phyloP scores from a whole-genome alignment of 2,888 invertebrate species.

The Tinea semifulvella region DNA sequence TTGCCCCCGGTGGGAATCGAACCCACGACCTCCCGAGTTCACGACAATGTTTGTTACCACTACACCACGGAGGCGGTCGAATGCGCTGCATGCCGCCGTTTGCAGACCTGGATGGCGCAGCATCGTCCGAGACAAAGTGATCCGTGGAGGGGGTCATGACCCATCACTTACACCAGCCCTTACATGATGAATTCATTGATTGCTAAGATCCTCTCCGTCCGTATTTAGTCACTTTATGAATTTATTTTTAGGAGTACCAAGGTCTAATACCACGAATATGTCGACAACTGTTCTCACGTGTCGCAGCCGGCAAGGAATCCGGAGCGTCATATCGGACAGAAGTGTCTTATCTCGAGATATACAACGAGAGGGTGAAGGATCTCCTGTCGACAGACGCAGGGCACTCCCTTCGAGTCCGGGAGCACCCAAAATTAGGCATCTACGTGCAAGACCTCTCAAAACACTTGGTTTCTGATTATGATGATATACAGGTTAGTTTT shows the following conservation, averaged over 20 bases:
- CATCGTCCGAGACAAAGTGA: too few relatives aligned
- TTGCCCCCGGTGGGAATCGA: too few relatives aligned
- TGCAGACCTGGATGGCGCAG: too few relatives aligned
- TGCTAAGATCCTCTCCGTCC: too few relatives aligned
- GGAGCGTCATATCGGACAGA: slow-evolving; percentile 87
- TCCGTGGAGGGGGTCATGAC: too few relatives aligned
- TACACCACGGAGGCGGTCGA: too few relatives aligned
- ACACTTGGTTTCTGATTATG: slow-evolving; percentile 86
- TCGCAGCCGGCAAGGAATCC: slow-evolving; percentile 81
- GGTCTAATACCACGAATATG: slow-evolving; percentile 89
- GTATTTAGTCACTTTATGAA: too few relatives aligned
- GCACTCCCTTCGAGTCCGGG: slow-evolving; percentile 78
- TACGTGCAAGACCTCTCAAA: slow-evolving; percentile 89
- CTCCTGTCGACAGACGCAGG: slow-evolving; percentile 68
- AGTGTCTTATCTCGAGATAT: slow-evolving; percentile 87
- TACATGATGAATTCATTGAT: too few relatives aligned
- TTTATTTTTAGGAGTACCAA: slow-evolving; percentile 74
- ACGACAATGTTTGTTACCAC: too few relatives aligned
- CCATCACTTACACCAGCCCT: too few relatives aligned
- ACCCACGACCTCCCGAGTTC: too few relatives aligned
- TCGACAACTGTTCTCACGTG: slow-evolving; percentile 81
- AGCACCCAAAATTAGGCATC: slow-evolving; percentile 82
- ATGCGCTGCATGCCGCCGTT: too few relatives aligned
- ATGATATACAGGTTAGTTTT: slow-evolving; percentile 79
- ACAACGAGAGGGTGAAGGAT: slow-evolving; percentile 84